These are phyloP conservation scores for Drosophila littoralis DNA, from an alignment of 1,140 invertebrate species.

Conservation along the genomic window DNA sequence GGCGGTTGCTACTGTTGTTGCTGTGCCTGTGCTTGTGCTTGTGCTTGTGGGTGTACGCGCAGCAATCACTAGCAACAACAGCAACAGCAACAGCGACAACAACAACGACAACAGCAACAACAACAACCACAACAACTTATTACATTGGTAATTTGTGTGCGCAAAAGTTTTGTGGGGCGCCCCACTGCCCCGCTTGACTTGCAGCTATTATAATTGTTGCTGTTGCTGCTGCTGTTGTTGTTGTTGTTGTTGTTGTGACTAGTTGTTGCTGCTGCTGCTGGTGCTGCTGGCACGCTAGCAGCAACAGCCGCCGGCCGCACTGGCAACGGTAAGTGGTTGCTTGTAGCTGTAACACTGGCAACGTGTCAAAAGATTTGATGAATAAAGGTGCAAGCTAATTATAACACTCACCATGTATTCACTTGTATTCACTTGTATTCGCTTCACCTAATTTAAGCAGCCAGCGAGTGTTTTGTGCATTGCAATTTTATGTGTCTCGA, in stretches of 20 bases:
- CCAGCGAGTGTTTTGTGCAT: slow-evolving; percentile 6
- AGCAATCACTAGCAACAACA: slow-evolving; percentile 38
- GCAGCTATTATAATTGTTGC: slow-evolving; percentile 22
- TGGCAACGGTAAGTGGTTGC: slow-evolving; percentile 1
- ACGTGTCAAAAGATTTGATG: slow-evolving; percentile 49
- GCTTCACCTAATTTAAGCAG: neutral
- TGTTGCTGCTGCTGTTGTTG: neutral
- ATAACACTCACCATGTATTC: slow-evolving; percentile 10
- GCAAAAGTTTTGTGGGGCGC: slow-evolving; percentile 39
- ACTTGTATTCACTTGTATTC: slow-evolving; percentile 7
- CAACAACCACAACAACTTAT: slow-evolving; percentile 46
- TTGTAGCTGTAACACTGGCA: slow-evolving; percentile 26
- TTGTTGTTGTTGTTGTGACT: slow-evolving; percentile 14
- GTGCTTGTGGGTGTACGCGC: slow-evolving; percentile 39
- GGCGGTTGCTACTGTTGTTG: slow-evolving; percentile 10
- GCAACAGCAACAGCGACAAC: slow-evolving; percentile 33
- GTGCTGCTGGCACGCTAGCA: slow-evolving; percentile 34
- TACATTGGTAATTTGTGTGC: slow-evolving; percentile 68
- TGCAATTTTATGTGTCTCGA: neutral
- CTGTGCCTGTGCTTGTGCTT: slow-evolving; percentile 6
- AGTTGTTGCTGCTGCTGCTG: slow-evolving; percentile 20
- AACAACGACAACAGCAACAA: slow-evolving; percentile 31
- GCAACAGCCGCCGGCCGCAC: slow-evolving; percentile 5
- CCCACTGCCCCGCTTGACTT: slow-evolving; percentile 55
- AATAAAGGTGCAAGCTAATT: slow-evolving; percentile 46